phyloP scores from a whole-genome alignment of 2,113 vertebrate species.

The Chamaea fasciata region DNA sequence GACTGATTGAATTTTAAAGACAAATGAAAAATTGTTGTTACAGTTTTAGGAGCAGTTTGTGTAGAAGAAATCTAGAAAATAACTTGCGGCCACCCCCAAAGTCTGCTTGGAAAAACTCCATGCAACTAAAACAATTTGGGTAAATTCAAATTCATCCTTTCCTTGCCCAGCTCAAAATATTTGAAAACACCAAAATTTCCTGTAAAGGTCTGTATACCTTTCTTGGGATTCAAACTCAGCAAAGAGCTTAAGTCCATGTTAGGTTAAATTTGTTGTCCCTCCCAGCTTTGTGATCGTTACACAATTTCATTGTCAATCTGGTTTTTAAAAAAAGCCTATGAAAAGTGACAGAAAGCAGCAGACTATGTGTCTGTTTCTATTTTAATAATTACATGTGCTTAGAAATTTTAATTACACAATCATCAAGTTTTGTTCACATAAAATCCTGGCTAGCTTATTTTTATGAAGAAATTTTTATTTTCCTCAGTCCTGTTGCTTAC shows the following conservation, averaged over 20 bases:
- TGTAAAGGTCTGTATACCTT: neutral
- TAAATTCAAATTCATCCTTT: neutral
- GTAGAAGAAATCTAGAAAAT: neutral
- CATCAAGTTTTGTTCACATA: neutral
- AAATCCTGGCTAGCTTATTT: neutral
- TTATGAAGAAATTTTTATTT: constrained; percentile 25
- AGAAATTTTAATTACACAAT: constrained; percentile 30
- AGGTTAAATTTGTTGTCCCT: neutral
- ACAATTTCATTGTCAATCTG: neutral
- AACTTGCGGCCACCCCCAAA: neutral
- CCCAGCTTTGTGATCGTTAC: neutral
- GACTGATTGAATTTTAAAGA: neutral
- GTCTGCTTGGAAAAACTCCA: neutral
- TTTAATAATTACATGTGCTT: constrained; percentile 19
- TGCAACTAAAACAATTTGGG: neutral
- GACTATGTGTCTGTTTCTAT: neutral
- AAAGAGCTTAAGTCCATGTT: neutral
- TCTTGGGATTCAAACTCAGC: neutral
- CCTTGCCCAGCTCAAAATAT: neutral
- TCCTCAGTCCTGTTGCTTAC: neutral
- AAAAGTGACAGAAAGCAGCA: neutral
- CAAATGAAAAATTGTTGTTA: neutral
- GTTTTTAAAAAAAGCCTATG: neutral
- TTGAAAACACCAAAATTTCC: neutral
- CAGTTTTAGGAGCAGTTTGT: neutral